A percentile compares a stretch with the other conserved stretches of the same genome.
These are phyloP conservation scores for Nymphicus hollandicus DNA, from an alignment of 2,113 vertebrate genomes.

Conservation along the genomic window DNA sequence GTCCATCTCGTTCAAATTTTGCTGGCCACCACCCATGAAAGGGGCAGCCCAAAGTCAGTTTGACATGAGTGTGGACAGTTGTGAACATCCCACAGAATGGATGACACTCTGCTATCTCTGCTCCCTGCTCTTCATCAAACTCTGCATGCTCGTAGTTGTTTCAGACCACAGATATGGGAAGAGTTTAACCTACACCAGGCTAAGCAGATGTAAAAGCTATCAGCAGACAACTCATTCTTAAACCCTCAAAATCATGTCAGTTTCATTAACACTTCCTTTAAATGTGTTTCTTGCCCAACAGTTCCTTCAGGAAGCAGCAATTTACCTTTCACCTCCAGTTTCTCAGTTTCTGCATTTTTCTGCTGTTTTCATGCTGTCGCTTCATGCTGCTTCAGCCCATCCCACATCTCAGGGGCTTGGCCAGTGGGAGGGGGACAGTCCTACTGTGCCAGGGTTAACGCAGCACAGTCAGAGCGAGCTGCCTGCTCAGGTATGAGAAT, in stretches of 20 bases:
- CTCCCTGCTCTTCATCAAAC: not conserved
- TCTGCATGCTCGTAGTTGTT: not conserved
- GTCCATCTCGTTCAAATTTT: not conserved
- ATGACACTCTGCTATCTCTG: not conserved
- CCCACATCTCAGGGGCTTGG: not conserved
- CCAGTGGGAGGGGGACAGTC: not conserved
- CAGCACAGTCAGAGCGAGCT: constrained; percentile 46
- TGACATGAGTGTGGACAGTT: not conserved
- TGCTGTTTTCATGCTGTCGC: accelerated
- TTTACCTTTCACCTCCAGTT: not conserved
- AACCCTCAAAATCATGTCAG: not conserved
- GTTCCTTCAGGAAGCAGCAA: not conserved
- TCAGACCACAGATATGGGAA: accelerated
- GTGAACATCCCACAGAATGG: not conserved
- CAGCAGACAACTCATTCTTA: not conserved
- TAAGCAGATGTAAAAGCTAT: not conserved
- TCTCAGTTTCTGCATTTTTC: not conserved
- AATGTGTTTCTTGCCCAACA: not conserved
- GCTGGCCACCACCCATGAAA: not conserved
- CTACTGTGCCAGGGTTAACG: constrained; percentile 39
- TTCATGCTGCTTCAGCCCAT: accelerated
- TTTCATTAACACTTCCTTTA: not conserved
- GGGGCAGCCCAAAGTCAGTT: not conserved
- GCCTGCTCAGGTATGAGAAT: constrained; percentile 62
- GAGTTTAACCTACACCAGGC: accelerated